Evolutionary conservation across 2,888 invertebrate species (phyloP), one percentile per base, ranked within the genome.

Genomic region (Cylindroiulus punctatus): DNA sequence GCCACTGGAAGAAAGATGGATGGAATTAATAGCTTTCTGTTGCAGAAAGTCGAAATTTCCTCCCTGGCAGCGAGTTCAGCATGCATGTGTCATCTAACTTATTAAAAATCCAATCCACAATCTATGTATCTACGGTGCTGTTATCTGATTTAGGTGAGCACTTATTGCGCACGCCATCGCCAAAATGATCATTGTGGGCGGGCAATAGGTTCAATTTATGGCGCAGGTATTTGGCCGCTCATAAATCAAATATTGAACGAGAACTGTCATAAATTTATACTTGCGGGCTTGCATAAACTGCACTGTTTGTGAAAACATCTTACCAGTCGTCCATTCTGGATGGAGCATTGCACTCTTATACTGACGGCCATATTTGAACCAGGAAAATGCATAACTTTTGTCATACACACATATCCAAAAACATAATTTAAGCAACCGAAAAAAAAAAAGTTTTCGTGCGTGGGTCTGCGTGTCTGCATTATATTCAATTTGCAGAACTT

Each of bases 231-330:
- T 76, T 76, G 76, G 26, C 30, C 76, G 30, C 76, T 26, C 76
- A 76, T 76, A 76, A 76, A 76, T 76, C 76, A 32, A 76, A 76
- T 30, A 76, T 76, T 76, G 76, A 76, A 17, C 76, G 14, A 14
- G 30, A 76, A 30, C 26, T 76, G 76, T 76, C 30, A 76, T 76
- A 76, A 76, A 76, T 76, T 76, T 26, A 7, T 36, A 76, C 76
- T 26, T 4, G 30, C 30, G 14, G 76, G 30, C 76, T 65, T 26
- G 8, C 52, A n/a, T 52, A 52, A 76, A 30, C 76, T 17, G 76
- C 76, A 30, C 1, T 76, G 76, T 76, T 76, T 76, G 3, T 30
- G 30, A 32, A 76, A 76, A 2, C 30, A 76, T 30, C 10, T 30
- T 76, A 76, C 26, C 1, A 8, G 7, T 57, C 7, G 22, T 22